Evolutionary conservation across 1,140 invertebrate genomes (phyloP).

Genomic region (Temnothorax curvispinosus): DNA sequence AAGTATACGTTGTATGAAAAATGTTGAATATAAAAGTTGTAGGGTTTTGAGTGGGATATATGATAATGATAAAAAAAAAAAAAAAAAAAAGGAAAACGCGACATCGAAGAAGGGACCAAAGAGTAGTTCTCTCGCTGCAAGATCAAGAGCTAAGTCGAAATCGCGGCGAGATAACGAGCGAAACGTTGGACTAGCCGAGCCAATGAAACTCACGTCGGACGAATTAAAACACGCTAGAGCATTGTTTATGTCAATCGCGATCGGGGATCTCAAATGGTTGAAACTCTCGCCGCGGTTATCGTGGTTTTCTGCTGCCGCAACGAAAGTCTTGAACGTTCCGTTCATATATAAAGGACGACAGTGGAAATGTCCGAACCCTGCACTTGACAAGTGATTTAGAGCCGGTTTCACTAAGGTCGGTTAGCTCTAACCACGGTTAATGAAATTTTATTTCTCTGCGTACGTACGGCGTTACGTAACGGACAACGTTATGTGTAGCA

Average conservation of each 20-base stretch:
- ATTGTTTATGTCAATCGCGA: constrained; percentile 43
- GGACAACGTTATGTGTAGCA: background rate
- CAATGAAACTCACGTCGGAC: background rate
- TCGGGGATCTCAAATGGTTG: background rate
- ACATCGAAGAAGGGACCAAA: background rate
- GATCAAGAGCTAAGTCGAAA: constrained; percentile 22
- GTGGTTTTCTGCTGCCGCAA: background rate
- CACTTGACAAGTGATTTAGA: constrained; percentile 50
- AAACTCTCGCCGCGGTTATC: background rate
- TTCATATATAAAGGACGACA: background rate
- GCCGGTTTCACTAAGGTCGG: constrained; percentile 15
- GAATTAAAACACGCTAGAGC: constrained; percentile 55
- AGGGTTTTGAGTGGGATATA: too few relatives aligned
- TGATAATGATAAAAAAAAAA: background rate
- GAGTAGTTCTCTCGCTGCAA: background rate
- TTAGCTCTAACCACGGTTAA: constrained; percentile 33
- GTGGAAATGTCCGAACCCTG: constrained; percentile 16
- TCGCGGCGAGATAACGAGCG: background rate
- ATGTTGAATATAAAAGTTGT: too few relatives aligned
- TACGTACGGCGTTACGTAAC: constrained; percentile 36
- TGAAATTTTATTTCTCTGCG: constrained; percentile 47
- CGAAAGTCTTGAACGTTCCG: background rate
- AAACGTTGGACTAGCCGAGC: background rate
- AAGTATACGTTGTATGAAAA: too few relatives aligned
- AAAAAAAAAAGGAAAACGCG: background rate